Base-by-base conservation (phyloP, 2,888 invertebrate species). In the Odontomyia ornata region DNA sequence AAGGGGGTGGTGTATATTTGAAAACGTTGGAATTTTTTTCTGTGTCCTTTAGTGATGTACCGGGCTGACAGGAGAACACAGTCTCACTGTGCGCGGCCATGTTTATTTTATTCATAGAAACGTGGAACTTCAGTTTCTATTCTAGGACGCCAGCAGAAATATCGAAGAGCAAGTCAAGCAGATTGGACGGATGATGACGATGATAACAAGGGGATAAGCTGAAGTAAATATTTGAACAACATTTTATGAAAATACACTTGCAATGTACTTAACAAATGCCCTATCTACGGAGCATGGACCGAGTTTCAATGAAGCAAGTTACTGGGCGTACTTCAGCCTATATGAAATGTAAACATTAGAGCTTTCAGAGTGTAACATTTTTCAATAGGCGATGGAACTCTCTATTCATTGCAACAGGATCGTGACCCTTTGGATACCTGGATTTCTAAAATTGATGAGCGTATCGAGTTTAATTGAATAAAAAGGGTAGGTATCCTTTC, bases 151-250 rank as follows among this genome's bases (percentile, higher is more conserved):
- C 28, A 21, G 47, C 25, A 27, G 23, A 18, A 23, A 57, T 60
- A 60, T 57, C 27, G 60, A 23, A 30, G 73, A 73, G 57, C 73
- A 73, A 73, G 73, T 18, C 60, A 57, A 57, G 73, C 73, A 73
- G 18, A 60, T 73, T 46, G 69, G 47, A 46, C 13, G 69, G 69
- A 69, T 69, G 30, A 46, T 30, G 69, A 72, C 30, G 75, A 76
- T 64, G 76, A 76, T 76, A 76, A 76, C 76, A 76, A 76, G 76
- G 67, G 76, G 67, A 76, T 76, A 76, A 76, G 76, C 64, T 64
- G 57, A 15, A 64, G 76, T 65, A 76, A 76, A 76, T 76, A 76
- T 76, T 76, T 76, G 56, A 47, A 30, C 57, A 73, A 73, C 47
- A 69, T 69, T 72, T 56, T 56, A 72, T 56, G 57, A 56, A 72